Evolutionary conservation across 2,113 vertebrate genomes (phyloP).

Genomic region (Sinosuthora webbiana): DNA sequence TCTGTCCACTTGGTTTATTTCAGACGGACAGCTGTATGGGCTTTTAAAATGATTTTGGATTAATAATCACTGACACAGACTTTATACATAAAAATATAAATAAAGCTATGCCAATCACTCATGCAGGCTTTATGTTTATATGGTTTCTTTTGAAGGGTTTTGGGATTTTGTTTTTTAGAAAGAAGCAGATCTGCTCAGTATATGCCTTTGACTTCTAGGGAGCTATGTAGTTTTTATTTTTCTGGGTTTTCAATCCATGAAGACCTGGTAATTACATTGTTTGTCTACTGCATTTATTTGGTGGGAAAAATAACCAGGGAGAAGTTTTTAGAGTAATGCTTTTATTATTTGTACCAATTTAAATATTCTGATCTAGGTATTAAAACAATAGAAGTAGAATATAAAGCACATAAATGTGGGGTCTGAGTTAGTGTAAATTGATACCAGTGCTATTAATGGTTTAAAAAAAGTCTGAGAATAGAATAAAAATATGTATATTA

Average conservation of each 20-base stretch:
- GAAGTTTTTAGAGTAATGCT: not conserved
- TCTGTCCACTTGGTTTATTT: not conserved
- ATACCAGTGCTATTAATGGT: not conserved
- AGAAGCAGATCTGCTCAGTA: not conserved
- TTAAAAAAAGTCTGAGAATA: not conserved
- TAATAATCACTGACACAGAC: not conserved
- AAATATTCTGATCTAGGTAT: not conserved
- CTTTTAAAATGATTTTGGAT: not conserved
- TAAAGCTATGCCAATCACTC: not conserved
- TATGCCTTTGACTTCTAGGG: not conserved
- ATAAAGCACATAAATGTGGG: not conserved
- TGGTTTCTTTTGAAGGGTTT: not conserved
- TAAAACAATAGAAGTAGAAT: not conserved
- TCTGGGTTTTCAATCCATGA: not conserved
- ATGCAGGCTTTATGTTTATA: not conserved
- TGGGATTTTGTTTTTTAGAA: not conserved
- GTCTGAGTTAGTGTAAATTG: not conserved
- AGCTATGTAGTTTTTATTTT: slow-evolving; percentile 24
- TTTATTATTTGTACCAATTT: not conserved
- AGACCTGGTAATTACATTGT: not conserved
- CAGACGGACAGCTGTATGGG: not conserved
- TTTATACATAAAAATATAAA: not conserved
- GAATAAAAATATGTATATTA: not conserved
- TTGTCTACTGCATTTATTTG: not conserved
- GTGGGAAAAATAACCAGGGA: not conserved